phyloP scores from a whole-genome alignment of 2,113 vertebrate species.

The Coptodon bakossiorum region DNA sequence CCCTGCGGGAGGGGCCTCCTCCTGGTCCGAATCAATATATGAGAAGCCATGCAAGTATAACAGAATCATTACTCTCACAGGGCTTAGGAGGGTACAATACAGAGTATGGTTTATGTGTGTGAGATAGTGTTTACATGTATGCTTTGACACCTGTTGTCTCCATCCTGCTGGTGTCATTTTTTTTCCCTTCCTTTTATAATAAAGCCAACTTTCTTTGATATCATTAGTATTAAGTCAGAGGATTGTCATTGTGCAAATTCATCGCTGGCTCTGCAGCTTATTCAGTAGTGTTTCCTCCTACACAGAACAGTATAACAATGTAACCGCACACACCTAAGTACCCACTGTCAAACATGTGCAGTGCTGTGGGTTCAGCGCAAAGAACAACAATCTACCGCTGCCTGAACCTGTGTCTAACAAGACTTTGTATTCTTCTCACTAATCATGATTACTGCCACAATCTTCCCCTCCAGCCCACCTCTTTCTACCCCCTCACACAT shows the following conservation, averaged over 20 bases:
- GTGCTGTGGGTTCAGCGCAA: background rate
- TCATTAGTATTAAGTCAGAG: background rate
- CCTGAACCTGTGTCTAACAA: slow-evolving; percentile 56
- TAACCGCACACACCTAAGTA: slow-evolving; percentile 1
- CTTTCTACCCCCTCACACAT: slow-evolving; percentile 52
- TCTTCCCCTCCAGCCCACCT: slow-evolving; percentile 60
- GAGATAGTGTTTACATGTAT: background rate
- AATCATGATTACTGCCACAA: slow-evolving; percentile 59
- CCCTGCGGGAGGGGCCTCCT: slow-evolving; percentile 53
- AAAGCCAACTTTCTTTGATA: slow-evolving; percentile 13
- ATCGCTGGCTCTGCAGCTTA: background rate
- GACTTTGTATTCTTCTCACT: slow-evolving; percentile 49
- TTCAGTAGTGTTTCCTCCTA: background rate
- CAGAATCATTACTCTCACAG: slow-evolving; percentile 66
- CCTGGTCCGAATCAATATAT: slow-evolving; percentile 73
- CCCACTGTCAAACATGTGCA: background rate
- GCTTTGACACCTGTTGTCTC: slow-evolving; percentile 64
- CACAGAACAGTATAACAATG: background rate
- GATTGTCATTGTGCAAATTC: background rate
- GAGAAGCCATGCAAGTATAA: slow-evolving; percentile 73
- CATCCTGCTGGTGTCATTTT: slow-evolving; percentile 1
- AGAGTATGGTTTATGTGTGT: slow-evolving; percentile 29
- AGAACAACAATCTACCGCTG: slow-evolving; percentile 37
- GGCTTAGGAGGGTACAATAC: slow-evolving; percentile 47
- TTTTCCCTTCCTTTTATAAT: background rate